Conservation (phyloP, 1,140 invertebrate species). For the Cydia strobilella region DNA sequence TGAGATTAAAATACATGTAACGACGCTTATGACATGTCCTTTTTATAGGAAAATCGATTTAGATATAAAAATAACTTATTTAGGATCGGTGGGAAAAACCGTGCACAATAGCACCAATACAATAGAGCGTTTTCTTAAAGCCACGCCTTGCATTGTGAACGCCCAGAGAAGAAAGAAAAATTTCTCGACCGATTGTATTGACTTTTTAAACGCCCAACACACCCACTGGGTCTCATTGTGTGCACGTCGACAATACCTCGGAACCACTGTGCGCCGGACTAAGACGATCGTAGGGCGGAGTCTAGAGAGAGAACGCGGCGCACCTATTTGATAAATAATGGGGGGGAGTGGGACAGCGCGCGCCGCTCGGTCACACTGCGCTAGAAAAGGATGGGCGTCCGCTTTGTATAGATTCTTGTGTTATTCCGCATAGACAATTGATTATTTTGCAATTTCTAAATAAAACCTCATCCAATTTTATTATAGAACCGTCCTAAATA, state of each 20-base stretch:
- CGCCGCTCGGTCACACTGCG: conserved; percentile 54
- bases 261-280: conserved; percentile 57
- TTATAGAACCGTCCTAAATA: neutral
- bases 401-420: conserved; percentile 77
- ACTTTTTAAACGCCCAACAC: conserved; percentile 79
- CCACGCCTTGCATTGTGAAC: conserved; percentile 69
- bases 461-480: conserved; percentile 46
- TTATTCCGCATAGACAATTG: conserved; percentile 76
- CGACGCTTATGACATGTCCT: neutral
- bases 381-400: conserved; percentile 70
- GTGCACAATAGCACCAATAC: conserved; percentile 52
- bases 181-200: conserved; percentile 76
- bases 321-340: conserved; percentile 50
- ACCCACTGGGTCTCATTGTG: conserved; percentile 70
- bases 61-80: conserved; percentile 19
- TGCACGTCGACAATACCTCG: conserved; percentile 60
- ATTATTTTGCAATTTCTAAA: conserved; percentile 63
- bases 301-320: conserved; percentile 66
- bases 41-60: neutral
- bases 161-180: conserved; percentile 76
- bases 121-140: conserved; percentile 68
- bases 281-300: conserved; percentile 67
- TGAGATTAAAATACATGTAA: neutral
- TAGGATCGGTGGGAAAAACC: conserved; percentile 58
- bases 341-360: conserved; percentile 52